These are phyloP conservation scores for Papilio helenus DNA, from an alignment of 1,140 invertebrate genomes.

Conservation along the genomic window DNA sequence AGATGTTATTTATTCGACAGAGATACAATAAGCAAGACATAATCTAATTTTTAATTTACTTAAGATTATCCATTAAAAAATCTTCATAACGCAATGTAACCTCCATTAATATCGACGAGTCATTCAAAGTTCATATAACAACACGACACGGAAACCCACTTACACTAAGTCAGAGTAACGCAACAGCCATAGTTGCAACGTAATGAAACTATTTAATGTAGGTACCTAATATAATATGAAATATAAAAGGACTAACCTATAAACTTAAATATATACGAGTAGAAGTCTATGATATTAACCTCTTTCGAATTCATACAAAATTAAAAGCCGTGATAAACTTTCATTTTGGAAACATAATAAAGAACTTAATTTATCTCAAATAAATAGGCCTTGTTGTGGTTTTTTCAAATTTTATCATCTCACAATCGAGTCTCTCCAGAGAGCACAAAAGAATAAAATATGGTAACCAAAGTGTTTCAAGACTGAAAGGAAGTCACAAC, in stretches of 20 bases:
- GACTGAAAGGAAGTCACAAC: background rate
- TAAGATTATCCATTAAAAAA: background rate
- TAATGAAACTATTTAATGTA: background rate
- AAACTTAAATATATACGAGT: background rate
- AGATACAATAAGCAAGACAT: too few relatives aligned
- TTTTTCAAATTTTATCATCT: too few relatives aligned
- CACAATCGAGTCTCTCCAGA: background rate
- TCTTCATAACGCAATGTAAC: background rate
- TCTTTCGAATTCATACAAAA: too few relatives aligned
- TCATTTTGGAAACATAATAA: too few relatives aligned
- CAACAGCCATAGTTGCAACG: background rate
- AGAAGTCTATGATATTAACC: too few relatives aligned
- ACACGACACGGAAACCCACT: constrained; percentile 53
- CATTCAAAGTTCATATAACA: constrained; percentile 46
- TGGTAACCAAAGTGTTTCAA: background rate
- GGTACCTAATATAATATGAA: background rate
- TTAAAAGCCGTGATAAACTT: too few relatives aligned
- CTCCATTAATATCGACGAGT: constrained; percentile 44
- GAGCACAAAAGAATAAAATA: background rate
- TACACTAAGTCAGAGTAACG: constrained; percentile 30
- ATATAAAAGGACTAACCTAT: too few relatives aligned
- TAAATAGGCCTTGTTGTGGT: too few relatives aligned
- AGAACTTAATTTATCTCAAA: too few relatives aligned
- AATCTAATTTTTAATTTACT: background rate
- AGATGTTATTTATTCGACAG: too few relatives aligned